phyloP scores from a whole-genome alignment of 2,888 invertebrate genomes.

The Entomobrya proxima region DNA sequence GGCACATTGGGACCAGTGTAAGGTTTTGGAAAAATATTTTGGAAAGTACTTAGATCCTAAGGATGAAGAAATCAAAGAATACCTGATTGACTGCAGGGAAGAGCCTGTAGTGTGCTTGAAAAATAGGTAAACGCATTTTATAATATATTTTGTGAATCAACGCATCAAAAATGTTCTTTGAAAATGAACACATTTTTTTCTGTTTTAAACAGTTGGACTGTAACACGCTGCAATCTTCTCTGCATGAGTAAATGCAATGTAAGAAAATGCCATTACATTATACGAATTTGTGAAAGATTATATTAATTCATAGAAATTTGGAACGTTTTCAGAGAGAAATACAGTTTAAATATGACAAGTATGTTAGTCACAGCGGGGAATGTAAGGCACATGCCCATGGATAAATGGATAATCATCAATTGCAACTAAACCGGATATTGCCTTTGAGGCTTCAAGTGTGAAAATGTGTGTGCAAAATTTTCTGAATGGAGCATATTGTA shows the following conservation, averaged over 20 bases:
- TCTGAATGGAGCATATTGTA: too few species aligned
- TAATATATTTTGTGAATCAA: too few species aligned
- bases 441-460: too few species aligned
- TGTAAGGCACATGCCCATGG: too few species aligned
- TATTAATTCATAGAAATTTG: too few species aligned
- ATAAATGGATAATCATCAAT: too few species aligned
- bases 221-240: constrained; percentile 71
- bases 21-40: constrained; percentile 55
- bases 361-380: too few species aligned
- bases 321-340: constrained; percentile 65
- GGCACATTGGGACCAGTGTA: constrained; percentile 55
- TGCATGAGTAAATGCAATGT: constrained; percentile 70
- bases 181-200: too few species aligned
- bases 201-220: constrained; percentile 67
- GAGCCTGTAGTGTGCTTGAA: constrained; percentile 67
- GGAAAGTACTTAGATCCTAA: too few species aligned
- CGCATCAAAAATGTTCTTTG: too few species aligned
- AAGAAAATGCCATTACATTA: not conserved
- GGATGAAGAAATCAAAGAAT: constrained; percentile 47
- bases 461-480: too few species aligned
- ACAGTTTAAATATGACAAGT: constrained; percentile 67
- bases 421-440: too few species aligned
- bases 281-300: not conserved
- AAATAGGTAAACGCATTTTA: constrained; percentile 37
- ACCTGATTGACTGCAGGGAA: constrained; percentile 49